Evolutionary conservation across 1,140 invertebrate species (phyloP), one percentile per base, ranked within the genome.

Genomic region (Fragariocoptes setiger): DNA sequence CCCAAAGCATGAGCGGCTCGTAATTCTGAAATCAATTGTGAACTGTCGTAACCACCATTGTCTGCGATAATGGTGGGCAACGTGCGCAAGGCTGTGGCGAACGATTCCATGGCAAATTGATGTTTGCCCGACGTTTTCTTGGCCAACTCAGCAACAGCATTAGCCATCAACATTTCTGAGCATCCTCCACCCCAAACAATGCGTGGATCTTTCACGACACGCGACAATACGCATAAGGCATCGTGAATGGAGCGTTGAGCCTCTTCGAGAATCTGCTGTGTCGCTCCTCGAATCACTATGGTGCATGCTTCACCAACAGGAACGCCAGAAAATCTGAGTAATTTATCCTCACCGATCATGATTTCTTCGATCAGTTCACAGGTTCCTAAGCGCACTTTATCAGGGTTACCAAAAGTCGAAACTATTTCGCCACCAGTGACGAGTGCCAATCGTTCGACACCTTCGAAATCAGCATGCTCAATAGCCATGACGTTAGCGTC

Each of bases 391-490:
- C 85, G 88, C 0, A 90, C 80, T 42, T 71, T 57, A 15, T 80
- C 73, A 2, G 90, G 88, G 47, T 72, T 66, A 54, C 95, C 88
- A 58, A 99, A 99, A 13, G 92, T 99, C 37, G 90, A 97, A 3
- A 82, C 79, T 53, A 99, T 99, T 63, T 99, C 92, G 43, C 83
- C 88, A 44, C 65, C 88, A 50, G 86, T 90, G 1, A 97, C 92
- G 4, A 97, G 66, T 31, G 86, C 85, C 16, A 97, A 62, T 47
- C 88, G 66, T 58, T 99, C 90, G 53, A 99, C 90, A 37, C 92
- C 92, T 62, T 97, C 88, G 58, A 99, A 99, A 57, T 99, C 92
- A 8, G 92, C 90, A 61, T 99, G 92, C 56, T 99, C 92, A 54
- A 99, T 99, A 0, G 90, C 86, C 90, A 99, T 97, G 1, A 99